Evolutionary conservation across 2,888 invertebrate genomes (phyloP).

Genomic region (Luperina testacea): DNA sequence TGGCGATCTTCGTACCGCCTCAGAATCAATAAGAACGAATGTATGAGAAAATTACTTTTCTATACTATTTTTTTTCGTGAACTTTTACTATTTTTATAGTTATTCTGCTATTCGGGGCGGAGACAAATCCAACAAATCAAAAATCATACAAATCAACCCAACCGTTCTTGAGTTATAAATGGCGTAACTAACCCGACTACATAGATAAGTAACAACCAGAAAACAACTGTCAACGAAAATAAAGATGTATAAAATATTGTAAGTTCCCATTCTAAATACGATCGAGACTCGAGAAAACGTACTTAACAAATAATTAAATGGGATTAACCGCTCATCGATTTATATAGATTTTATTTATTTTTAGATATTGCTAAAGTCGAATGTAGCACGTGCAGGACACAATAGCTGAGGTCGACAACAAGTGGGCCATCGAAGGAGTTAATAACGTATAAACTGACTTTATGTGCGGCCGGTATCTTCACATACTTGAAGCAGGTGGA

Average conservation of each 20-base stretch:
- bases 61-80: too few species aligned
- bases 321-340: constrained; percentile 5
- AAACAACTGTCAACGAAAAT: background rate
- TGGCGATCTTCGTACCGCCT: too few species aligned
- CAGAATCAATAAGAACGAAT: too few species aligned
- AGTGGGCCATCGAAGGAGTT: constrained; percentile 2
- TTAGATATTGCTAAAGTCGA: constrained; percentile 5
- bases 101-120: too few species aligned
- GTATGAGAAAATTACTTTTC: too few species aligned
- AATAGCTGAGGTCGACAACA: constrained; percentile 3
- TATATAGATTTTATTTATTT: background rate
- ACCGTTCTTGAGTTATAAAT: too few species aligned
- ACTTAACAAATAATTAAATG: background rate
- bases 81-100: too few species aligned
- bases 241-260: background rate
- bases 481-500: background rate
- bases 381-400: constrained; percentile 2
- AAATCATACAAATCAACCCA: too few species aligned
- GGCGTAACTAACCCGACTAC: too few species aligned
- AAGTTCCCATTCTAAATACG: background rate
- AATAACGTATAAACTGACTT: background rate
- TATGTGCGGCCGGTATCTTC: constrained; percentile 7
- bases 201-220: background rate
- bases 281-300: background rate
- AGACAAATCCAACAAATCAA: too few species aligned